phyloP scores from a whole-genome alignment of 2,797 vertebrate species.

The Petrocephalus schoutedeni region DNA sequence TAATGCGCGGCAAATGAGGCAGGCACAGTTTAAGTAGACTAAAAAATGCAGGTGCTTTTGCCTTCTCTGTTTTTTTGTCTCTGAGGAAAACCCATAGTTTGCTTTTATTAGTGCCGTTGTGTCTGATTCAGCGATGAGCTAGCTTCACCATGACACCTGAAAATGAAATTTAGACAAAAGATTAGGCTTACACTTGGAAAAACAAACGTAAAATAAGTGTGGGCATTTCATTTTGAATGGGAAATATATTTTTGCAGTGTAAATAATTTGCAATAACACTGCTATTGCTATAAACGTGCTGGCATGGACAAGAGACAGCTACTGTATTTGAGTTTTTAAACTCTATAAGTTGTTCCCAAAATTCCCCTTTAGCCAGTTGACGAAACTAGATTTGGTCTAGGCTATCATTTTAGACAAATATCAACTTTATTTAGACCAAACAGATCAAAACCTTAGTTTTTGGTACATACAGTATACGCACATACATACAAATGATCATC shows the following conservation, averaged over 20 bases:
- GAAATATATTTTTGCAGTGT: background rate
- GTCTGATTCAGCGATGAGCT: background rate
- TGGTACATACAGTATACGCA: background rate
- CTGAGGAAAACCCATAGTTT: background rate
- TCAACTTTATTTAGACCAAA: background rate
- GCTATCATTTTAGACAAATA: background rate
- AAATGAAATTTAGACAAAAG: background rate
- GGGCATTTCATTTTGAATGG: background rate
- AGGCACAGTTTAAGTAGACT: background rate
- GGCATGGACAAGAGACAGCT: background rate
- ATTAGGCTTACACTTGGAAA: background rate
- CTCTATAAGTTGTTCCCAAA: background rate
- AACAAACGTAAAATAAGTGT: background rate
- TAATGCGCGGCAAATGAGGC: background rate
- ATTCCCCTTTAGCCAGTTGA: background rate
- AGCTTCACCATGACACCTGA: background rate
- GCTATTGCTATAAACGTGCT: background rate
- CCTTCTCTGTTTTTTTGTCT: background rate
- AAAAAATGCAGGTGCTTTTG: background rate
- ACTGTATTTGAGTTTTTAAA: background rate
- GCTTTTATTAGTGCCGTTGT: background rate
- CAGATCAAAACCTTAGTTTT: background rate
- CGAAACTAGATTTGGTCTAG: background rate
- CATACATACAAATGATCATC: background rate
- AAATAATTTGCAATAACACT: background rate